Conservation (phyloP, 2,113 vertebrate genomes). For the Ctenomys sociabilis region DNA sequence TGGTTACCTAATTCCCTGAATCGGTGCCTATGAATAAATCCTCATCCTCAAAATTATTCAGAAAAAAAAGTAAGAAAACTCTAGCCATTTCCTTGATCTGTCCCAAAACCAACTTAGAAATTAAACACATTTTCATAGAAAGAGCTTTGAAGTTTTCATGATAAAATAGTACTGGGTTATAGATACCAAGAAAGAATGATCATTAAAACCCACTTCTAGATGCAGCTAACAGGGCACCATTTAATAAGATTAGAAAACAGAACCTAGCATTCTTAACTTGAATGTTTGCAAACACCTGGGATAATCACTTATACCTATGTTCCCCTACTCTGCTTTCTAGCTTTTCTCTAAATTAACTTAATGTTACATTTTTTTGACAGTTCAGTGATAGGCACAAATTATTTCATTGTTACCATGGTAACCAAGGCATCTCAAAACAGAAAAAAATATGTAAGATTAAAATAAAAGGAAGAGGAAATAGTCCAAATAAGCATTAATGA, state of each 20-base stretch:
- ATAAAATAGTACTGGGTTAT: neutral
- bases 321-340: conserved; percentile 47
- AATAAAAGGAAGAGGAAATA: conserved; percentile 40
- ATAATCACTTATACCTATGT: neutral
- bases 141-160: conserved; percentile 11
- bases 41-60: neutral
- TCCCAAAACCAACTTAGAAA: neutral
- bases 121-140: conserved; percentile 28
- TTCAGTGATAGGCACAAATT: conserved; percentile 4
- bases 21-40: neutral
- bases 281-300: neutral
- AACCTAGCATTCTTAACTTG: conserved; percentile 20
- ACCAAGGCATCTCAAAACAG: conserved; percentile 43
- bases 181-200: conserved; percentile 35
- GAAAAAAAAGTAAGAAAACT: neutral
- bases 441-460: conserved; percentile 32
- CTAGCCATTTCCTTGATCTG: neutral
- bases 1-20: neutral
- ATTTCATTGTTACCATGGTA: conserved; percentile 31
- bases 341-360: neutral
- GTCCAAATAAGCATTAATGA: conserved; percentile 30
- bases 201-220: conserved; percentile 39
- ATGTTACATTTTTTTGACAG: conserved; percentile 32
- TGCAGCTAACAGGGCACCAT: neutral
- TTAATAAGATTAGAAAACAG: conserved; percentile 52